phyloP scores from a whole-genome alignment of 2,797 vertebrate genomes.

The Bovichtus diacanthus region DNA sequence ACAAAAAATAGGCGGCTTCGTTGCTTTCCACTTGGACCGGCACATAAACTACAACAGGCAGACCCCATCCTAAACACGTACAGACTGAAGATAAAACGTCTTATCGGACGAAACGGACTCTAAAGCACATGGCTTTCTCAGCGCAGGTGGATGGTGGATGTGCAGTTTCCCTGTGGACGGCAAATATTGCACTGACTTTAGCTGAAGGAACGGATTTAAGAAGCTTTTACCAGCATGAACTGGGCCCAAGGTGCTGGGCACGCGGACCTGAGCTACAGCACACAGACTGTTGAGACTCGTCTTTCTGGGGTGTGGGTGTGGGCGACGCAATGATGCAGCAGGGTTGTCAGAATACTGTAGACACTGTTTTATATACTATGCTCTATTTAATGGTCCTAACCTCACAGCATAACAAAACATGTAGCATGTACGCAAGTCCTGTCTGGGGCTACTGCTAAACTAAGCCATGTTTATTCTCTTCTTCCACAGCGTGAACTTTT shows the following conservation, averaged over 20 bases:
- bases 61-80: slow-evolving; percentile 12
- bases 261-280: slow-evolving; percentile 42
- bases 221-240: slow-evolving; percentile 63
- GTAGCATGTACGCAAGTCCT: slow-evolving; percentile 67
- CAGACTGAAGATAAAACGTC: slow-evolving; percentile 38
- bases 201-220: slow-evolving; percentile 30
- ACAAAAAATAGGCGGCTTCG: not conserved
- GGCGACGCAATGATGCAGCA: slow-evolving; percentile 8
- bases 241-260: slow-evolving; percentile 22
- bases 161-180: slow-evolving; percentile 37
- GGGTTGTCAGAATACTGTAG: slow-evolving; percentile 16
- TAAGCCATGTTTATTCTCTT: slow-evolving; percentile 43
- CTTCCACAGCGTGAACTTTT: slow-evolving; percentile 40
- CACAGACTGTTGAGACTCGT: slow-evolving; percentile 20
- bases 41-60: slow-evolving; percentile 15
- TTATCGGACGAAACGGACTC: slow-evolving; percentile 16
- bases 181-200: slow-evolving; percentile 73
- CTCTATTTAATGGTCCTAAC: slow-evolving; percentile 40
- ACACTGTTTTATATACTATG: slow-evolving; percentile 44
- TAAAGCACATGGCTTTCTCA: slow-evolving; percentile 39
- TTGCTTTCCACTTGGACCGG: slow-evolving; percentile 44
- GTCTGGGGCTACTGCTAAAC: slow-evolving; percentile 38
- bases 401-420: slow-evolving; percentile 47
- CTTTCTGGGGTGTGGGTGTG: slow-evolving; percentile 2
- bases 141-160: not conserved